These are phyloP conservation scores for Mystacides longicornis DNA, from an alignment of 2,888 invertebrate genomes.

Conservation along the genomic window DNA sequence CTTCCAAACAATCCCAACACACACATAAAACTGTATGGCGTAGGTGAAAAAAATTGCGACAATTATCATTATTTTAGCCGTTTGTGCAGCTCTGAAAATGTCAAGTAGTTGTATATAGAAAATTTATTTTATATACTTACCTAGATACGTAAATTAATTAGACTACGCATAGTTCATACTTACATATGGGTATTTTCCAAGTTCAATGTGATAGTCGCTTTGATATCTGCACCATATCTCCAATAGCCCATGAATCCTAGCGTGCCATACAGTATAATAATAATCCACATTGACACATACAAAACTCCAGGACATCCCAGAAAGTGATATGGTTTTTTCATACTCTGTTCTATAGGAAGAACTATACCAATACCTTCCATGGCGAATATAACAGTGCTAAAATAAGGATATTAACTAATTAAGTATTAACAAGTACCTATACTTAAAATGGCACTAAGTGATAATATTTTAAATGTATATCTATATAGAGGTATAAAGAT, in stretches of 20 bases:
- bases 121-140: neutral
- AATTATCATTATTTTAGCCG: slow-evolving; percentile 76
- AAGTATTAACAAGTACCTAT: too few species aligned
- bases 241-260: slow-evolving; percentile 89
- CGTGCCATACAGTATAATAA: slow-evolving; percentile 68
- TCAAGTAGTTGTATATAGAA: neutral
- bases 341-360: slow-evolving; percentile 86
- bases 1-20: slow-evolving; percentile 87
- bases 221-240: slow-evolving; percentile 63
- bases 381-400: slow-evolving; percentile 92
- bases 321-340: slow-evolving; percentile 76
- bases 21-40: slow-evolving; percentile 90
- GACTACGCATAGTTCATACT: too few species aligned
- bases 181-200: slow-evolving; percentile 59
- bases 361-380: slow-evolving; percentile 95
- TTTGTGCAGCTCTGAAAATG: slow-evolving; percentile 58
- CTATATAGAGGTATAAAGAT: too few species aligned
- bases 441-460: too few species aligned
- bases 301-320: slow-evolving; percentile 78
- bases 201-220: slow-evolving; percentile 77
- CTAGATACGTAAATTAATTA: neutral
- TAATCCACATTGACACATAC: slow-evolving; percentile 79
- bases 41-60: slow-evolving; percentile 89
- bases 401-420: too few species aligned
- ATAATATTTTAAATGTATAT: too few species aligned